A percentile compares a stretch with the other conserved stretches of the same genome.
Evolutionary conservation across 2,888 invertebrate genomes (phyloP).

Genomic region (Glyphotaelius pellucidus): DNA sequence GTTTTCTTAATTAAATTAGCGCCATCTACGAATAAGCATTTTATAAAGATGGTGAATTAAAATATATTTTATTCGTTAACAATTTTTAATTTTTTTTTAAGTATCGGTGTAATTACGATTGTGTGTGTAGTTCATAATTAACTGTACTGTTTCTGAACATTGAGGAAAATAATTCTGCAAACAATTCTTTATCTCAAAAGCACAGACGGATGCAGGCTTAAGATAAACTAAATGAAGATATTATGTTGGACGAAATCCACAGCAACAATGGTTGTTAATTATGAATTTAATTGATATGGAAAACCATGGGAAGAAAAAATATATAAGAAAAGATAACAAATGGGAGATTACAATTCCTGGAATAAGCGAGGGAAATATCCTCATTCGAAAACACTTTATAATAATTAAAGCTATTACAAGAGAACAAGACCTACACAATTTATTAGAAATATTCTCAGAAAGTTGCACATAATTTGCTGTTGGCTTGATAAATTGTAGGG

Average conservation of each 20-base stretch:
- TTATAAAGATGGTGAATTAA: too few relatives aligned
- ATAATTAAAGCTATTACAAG: neutral
- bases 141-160: neutral
- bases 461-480: too few relatives aligned
- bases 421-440: neutral
- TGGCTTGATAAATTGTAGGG: neutral
- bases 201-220: constrained; percentile 60
- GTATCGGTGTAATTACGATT: neutral
- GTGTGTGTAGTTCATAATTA: neutral
- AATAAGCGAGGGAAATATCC: neutral
- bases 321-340: constrained; percentile 25
- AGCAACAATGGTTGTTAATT: neutral
- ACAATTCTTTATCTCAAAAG: constrained; percentile 48
- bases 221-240: constrained; percentile 52
- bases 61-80: neutral
- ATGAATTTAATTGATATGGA: constrained; percentile 4
- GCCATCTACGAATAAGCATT: too few relatives aligned
- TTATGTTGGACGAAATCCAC: neutral
- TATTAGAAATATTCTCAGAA: too few relatives aligned
- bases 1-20: too few relatives aligned
- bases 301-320: constrained; percentile 16
- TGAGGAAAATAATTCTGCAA: constrained; percentile 47
- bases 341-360: neutral
- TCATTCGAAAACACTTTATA: neutral
- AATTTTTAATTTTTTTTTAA: neutral